Conservation (phyloP, 1,140 invertebrate species). For the Grapholita molesta region DNA sequence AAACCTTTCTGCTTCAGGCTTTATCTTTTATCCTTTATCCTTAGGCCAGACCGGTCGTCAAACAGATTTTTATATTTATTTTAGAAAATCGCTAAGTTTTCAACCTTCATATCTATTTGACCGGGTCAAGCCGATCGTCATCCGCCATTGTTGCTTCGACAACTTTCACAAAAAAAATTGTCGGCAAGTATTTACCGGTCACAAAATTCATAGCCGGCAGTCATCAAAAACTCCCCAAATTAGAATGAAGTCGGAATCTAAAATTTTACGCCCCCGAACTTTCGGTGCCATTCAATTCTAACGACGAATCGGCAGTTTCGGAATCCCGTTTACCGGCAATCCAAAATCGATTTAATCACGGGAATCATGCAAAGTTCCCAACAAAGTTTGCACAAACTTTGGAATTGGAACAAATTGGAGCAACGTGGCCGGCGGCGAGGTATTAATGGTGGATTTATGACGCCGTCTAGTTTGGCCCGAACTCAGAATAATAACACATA, state of each 20-base stretch:
- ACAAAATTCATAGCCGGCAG: neutral
- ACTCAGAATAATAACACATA: too few species aligned
- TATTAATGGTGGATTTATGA: constrained; percentile 68
- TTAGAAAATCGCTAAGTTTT: too few species aligned
- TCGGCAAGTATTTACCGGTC: neutral
- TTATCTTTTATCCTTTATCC: too few species aligned
- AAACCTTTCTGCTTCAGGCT: too few species aligned
- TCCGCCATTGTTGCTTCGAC: neutral
- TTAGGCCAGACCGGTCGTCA: too few species aligned
- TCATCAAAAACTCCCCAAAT: constrained; percentile 8
- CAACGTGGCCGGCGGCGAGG: constrained; percentile 60
- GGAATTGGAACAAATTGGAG: constrained; percentile 70
- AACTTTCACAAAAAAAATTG: neutral
- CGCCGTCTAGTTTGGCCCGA: constrained; percentile 22
- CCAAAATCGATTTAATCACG: constrained; percentile 71
- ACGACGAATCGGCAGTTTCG: constrained; percentile 67
- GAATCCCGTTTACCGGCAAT: constrained; percentile 66
- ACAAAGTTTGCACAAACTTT: constrained; percentile 69
- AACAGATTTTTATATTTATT: too few species aligned
- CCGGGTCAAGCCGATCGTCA: neutral
- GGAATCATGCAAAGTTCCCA: constrained; percentile 67
- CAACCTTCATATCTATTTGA: neutral
- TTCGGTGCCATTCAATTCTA: constrained; percentile 50
- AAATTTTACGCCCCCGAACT: constrained; percentile 47
- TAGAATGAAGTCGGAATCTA: constrained; percentile 37